Evolutionary conservation across 1,140 invertebrate genomes (phyloP), one percentile per base, ranked within the genome.

Genomic region (Drosophila prosaltans): DNA sequence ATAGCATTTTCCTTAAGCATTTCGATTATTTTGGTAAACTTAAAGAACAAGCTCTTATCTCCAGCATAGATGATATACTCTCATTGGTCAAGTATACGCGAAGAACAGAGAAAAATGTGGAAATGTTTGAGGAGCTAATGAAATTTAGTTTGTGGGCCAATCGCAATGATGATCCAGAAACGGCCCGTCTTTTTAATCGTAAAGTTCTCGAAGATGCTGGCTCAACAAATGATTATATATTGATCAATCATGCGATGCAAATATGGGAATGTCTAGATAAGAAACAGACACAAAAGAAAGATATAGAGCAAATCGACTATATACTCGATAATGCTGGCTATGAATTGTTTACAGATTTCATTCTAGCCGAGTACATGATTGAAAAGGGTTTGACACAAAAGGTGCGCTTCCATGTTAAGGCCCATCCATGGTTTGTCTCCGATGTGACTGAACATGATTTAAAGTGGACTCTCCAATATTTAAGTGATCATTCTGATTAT

Each of bases 371-470:
- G 75, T 97, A 96, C 80, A 91, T 99, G 5, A 91, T 96, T 21
- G 91, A 93, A 7, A 93, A 94, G 54, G 93, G 94, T 54, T 92
- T 97, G 9, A 95, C 95, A 0, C 92, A 93, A 21, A 95, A 94
- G 92, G 93, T 99, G 28, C 92, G 95, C 66, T 97, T 99, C 80
- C 95, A 99, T 91, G 95, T 96, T 0, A 99, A 99, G 94, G 93
- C 94, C 6, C 95, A 97, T 76, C 98, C 98, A 0, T 99, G 98
- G 98, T 99, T 97, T 92, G 95, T 99, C 0, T 99, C 98, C 11
- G 98, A 99, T 91, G 95, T 96, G 2, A 97, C 95, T 0, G 78
- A 81, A 26, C 80, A 92, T 1, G 98, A 99, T 93, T 95, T 99
- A 59, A 74, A 94, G 72, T 97, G 95, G 95, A 94, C 94, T 0